phyloP scores from a whole-genome alignment of 1,140 invertebrate species.

The Melitaea cinxia region DNA sequence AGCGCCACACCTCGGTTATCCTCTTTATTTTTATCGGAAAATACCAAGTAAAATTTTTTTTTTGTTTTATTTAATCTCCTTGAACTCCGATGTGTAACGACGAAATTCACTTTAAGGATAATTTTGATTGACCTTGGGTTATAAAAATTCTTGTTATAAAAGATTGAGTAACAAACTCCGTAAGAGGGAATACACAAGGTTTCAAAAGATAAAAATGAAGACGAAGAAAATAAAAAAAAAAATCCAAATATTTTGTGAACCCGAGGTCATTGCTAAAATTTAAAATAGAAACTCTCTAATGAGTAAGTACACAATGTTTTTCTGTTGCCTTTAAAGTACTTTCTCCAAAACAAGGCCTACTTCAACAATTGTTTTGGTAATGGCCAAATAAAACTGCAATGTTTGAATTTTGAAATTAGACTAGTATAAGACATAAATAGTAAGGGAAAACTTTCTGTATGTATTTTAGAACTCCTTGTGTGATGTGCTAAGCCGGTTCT shows the following conservation, averaged over 20 bases:
- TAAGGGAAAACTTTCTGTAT: too few species aligned
- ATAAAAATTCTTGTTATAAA: not conserved
- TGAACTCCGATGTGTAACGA: not conserved
- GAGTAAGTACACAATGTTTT: conserved; percentile 17
- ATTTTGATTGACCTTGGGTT: not conserved
- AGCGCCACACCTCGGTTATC: conserved; percentile 15
- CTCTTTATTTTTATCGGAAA: too few species aligned
- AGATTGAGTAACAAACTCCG: not conserved
- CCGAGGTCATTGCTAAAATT: conserved; percentile 12
- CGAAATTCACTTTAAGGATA: not conserved
- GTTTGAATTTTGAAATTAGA: too few species aligned
- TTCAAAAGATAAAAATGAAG: not conserved
- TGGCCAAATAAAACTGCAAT: too few species aligned
- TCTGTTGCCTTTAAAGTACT: conserved; percentile 1
- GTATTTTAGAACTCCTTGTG: too few species aligned
- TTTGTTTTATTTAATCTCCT: not conserved
- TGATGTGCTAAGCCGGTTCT: too few species aligned
- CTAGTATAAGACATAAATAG: too few species aligned
- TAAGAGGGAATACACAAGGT: conserved; percentile 20
- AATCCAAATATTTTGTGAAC: not conserved
- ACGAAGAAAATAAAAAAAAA: not conserved
- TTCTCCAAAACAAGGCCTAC: conserved; percentile 9
- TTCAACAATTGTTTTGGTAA: too few species aligned
- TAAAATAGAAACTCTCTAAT: conserved; percentile 13
- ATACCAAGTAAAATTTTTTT: too few species aligned